These are phyloP conservation scores for Moxostoma hubbsi DNA, from an alignment of 2,797 vertebrate genomes.

Conservation along the genomic window DNA sequence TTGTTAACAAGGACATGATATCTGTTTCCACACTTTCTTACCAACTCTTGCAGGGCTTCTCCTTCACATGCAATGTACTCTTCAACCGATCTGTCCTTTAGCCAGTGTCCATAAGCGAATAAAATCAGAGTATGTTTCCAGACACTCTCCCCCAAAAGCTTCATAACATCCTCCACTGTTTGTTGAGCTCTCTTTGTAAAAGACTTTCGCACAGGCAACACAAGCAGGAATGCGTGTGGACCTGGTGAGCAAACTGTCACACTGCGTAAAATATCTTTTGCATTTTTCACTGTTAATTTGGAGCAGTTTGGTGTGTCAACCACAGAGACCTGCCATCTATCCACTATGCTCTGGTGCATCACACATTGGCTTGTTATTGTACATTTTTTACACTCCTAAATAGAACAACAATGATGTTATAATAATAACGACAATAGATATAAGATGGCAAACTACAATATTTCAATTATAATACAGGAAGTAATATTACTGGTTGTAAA, in stretches of 20 bases:
- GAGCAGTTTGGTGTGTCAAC: slow-evolving; percentile 61
- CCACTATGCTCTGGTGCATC: slow-evolving; percentile 12
- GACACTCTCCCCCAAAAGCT: slow-evolving; percentile 50
- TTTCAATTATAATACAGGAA: too few relatives aligned
- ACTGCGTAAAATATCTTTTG: slow-evolving; percentile 46
- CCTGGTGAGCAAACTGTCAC: slow-evolving; percentile 56
- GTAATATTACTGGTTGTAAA: too few relatives aligned
- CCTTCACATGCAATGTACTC: slow-evolving; percentile 59
- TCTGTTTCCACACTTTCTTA: slow-evolving; percentile 56
- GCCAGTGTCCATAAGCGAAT: slow-evolving; percentile 58
- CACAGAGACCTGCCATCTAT: slow-evolving; percentile 8
- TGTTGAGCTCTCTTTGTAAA: slow-evolving; percentile 57
- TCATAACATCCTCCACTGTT: slow-evolving; percentile 49
- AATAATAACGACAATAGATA: too few relatives aligned
- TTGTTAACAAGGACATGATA: slow-evolving; percentile 60
- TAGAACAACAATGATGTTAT: too few relatives aligned
- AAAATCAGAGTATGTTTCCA: slow-evolving; percentile 63
- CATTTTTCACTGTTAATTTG: slow-evolving; percentile 6
- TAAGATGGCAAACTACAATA: too few relatives aligned
- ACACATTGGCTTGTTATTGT: slow-evolving; percentile 5
- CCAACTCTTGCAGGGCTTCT: slow-evolving; percentile 41
- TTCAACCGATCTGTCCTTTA: slow-evolving; percentile 51
- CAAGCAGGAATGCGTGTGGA: slow-evolving; percentile 61
- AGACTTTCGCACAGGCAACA: slow-evolving; percentile 51
- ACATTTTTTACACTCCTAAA: too few relatives aligned